phyloP scores from a whole-genome alignment of 2,113 vertebrate genomes.

The Nothoprocta perdicaria region DNA sequence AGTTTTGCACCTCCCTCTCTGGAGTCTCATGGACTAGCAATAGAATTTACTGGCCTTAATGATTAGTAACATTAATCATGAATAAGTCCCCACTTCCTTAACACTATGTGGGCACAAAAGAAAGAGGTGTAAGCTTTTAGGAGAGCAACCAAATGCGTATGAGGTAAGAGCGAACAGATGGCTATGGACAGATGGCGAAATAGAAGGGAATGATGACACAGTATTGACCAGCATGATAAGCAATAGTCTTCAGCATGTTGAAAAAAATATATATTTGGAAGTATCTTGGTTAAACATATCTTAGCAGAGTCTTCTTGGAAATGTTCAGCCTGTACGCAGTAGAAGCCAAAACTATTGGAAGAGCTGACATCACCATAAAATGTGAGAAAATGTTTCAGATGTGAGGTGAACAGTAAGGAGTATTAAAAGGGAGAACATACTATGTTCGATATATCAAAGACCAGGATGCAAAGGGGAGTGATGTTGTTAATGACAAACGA shows the following conservation, averaged over 20 bases:
- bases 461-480: not conserved
- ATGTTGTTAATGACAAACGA: not conserved
- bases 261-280: not conserved
- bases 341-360: not conserved
- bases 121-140: not conserved
- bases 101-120: not conserved
- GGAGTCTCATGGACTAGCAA: not conserved
- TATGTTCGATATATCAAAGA: not conserved
- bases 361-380: not conserved
- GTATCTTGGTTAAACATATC: not conserved
- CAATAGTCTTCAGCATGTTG: not conserved
- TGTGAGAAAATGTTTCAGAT: not conserved
- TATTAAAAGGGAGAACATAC: not conserved
- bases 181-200: not conserved
- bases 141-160: not conserved
- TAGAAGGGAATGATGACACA: not conserved
- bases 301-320: not conserved
- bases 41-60: not conserved
- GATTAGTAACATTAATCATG: not conserved
- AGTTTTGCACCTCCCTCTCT: not conserved
- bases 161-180: not conserved
- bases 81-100: not conserved
- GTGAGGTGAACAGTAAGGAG: not conserved
- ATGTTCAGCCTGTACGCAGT: not conserved
- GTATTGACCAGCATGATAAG: not conserved